phyloP scores from a whole-genome alignment of 2,797 vertebrate genomes.

The Acomys russatus region DNA sequence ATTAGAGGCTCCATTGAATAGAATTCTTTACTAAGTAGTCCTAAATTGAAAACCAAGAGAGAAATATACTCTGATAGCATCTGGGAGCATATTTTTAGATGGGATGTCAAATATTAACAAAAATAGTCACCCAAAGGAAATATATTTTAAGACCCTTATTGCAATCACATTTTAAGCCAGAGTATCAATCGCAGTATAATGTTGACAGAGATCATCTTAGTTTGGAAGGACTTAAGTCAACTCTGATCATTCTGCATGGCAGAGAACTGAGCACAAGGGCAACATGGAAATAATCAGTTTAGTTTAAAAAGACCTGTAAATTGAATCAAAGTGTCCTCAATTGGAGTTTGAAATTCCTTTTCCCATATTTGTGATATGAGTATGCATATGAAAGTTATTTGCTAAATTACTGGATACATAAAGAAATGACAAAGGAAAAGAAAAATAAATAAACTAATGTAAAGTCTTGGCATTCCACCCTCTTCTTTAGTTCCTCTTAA shows the following conservation, averaged over 20 bases:
- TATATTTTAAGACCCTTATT: slow-evolving; percentile 6
- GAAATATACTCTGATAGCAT: not conserved
- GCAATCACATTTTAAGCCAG: not conserved
- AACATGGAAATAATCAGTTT: not conserved
- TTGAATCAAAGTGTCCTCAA: not conserved
- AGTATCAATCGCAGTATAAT: not conserved
- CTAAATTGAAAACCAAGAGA: slow-evolving; percentile 39
- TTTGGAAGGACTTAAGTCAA: not conserved
- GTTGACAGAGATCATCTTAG: not conserved
- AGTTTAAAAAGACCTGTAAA: not conserved
- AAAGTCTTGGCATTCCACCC: not conserved
- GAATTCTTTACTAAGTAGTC: not conserved
- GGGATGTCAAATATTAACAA: not conserved
- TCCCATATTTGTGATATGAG: not conserved
- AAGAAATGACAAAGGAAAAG: not conserved
- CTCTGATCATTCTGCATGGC: not conserved
- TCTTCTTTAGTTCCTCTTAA: not conserved
- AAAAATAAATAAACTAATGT: not conserved
- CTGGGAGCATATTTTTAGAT: slow-evolving; percentile 43
- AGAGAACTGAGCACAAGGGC: not conserved
- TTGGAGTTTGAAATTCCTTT: not conserved
- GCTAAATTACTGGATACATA: not conserved
- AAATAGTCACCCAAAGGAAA: not conserved
- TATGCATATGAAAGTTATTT: not conserved
- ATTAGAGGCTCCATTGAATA: not conserved